Evolutionary conservation across 2,113 vertebrate species (phyloP), one percentile per base, ranked within the genome.

Genomic region (Urocynchramus pylzowi): DNA sequence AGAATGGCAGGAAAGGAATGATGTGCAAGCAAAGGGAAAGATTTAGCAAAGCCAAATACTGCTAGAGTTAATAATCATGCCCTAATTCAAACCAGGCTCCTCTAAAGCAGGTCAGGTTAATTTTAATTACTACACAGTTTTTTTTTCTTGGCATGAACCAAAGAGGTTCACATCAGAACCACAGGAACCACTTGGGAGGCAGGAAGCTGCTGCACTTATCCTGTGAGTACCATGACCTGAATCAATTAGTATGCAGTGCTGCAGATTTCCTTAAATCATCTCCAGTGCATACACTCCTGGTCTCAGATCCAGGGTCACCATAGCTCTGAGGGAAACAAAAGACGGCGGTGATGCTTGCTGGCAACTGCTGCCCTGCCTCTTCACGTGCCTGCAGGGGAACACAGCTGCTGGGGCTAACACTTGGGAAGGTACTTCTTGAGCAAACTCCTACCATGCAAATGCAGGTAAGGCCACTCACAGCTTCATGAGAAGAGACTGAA

Each of bases 41-140:
- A 42, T 41, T 84, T 49, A 71, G 53, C 45, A 53, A 77, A 96
- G 44, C 16, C 71, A 59, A 88, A 79, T n/a, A 30, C 63, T 76
- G 31, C n/a, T 68, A 76, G 65, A 84, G 53, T 77, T 88, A 94
- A 84, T 65, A 80, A 85, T 31, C 47, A 60, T 16, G 41, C 13
- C 79, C 68, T 89, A 85, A 96, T 93, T 91, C 80, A 94, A 96
- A 91, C 33, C 63, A 94, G 84, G 33, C 53, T 89, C 47, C n/a
- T 90, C 82, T 61, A 86, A 84, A 94, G 79, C 52, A 71, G 64
- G 52, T 88, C 79, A 93, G 47, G 82, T 85, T 91, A 92, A 71
- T 89, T 81, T 94, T 93, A 95, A 89, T 95, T 88, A 93, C 85
- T 37, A 23, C 0, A 0, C 44, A 87, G 33, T 35, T 91, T 92